Evolutionary conservation across 1,140 invertebrate species (phyloP), one percentile per base, ranked within the genome.

Genomic region (Leucophenga varia): DNA sequence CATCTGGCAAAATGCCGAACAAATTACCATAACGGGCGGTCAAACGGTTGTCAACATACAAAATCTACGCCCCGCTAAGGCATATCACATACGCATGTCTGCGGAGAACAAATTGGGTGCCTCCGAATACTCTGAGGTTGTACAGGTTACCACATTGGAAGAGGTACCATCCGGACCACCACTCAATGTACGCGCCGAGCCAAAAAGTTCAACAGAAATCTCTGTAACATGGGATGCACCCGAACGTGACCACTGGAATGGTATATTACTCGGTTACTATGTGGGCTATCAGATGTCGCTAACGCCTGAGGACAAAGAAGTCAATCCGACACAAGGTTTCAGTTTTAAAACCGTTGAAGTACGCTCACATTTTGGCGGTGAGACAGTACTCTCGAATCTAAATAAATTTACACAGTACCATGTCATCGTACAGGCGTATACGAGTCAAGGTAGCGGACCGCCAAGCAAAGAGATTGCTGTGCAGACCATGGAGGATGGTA

Each of bases 401-500:
- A 83, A 87, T 63, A 93, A 93, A 74, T 94, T 85, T 73, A 90
- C 92, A 0, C 83, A 86, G n/a, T 96, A 96, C 74, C 86, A 85
- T 35, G 84, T 96, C 2, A 86, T 94, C 20, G 90, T 97, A 0
- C 92, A 96, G 73, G 91, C 93, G 2, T 96, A 92, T 68, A 98
- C 97, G 60, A 88, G 87, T 25, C 82, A 91, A 53, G 95, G 95
- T 1, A 84, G 88, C 34, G 93, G 94, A 20, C 93, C 93, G 1
- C 83, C 87, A 14, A 94, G 90, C 3, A 82, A 86, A 9, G 89
- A 92, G 57, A 84, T 90, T 18, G 83, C 86, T 4, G 86, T 89
- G 6, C 84, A 86, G 41, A 96, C 93, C 18, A 82, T 93, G 60
- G 90, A 94, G 79, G 91, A 93, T 77, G 90, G 91, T 94, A 78